Base-by-base conservation (phyloP, 2,888 invertebrate genomes). In the Eristalis tenax region DNA sequence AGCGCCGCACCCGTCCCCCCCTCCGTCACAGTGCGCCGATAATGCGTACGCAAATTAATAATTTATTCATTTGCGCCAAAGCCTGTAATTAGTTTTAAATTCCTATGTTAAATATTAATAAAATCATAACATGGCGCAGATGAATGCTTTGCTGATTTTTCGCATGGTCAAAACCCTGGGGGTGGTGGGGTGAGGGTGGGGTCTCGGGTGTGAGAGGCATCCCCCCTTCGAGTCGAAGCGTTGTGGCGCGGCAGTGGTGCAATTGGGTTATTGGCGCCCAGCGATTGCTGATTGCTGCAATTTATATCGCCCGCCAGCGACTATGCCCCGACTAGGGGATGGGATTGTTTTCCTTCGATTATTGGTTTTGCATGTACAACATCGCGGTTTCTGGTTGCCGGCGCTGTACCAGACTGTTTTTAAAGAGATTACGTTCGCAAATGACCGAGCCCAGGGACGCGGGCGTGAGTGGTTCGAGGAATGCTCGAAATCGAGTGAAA, bases 71-170 rank as follows among this genome's bases (percentile, higher is more conserved):
- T 87, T 87, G 87, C 79, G 79, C 73, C 75, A 87, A 83, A 87
- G 71, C 75, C 83, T 87, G 87, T 87, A 87, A 87, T 87, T 87
- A 87, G 87, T 87, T 87, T 87, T 83, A 87, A 83, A 87, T 87
- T 83, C 79, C 83, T 71, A 83, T 73, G 79, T 87, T 83, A 83
- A 87, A 87, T 87, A 87, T 83, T 87, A 83, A 87, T 83, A 79
- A 76, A 76, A 86, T 86, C 78, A 79, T 79, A 75, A 79, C 75
- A 78, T 66, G 38, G 63, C 26, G 74, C 69, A 59, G 74, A 61
- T 68, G 74, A 74, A 65, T 71, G 83, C 70, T 83, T 78, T 83
- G 82, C 71, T 66, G 66, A 65, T 77, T 81, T 77, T 71, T 63
- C 75, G 59, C 64, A 26, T 61, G 66, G 26, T 35, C 28, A 68